Conservation (phyloP, 2,797 vertebrate species). For the Periophthalmus magnuspinnatus region DNA sequence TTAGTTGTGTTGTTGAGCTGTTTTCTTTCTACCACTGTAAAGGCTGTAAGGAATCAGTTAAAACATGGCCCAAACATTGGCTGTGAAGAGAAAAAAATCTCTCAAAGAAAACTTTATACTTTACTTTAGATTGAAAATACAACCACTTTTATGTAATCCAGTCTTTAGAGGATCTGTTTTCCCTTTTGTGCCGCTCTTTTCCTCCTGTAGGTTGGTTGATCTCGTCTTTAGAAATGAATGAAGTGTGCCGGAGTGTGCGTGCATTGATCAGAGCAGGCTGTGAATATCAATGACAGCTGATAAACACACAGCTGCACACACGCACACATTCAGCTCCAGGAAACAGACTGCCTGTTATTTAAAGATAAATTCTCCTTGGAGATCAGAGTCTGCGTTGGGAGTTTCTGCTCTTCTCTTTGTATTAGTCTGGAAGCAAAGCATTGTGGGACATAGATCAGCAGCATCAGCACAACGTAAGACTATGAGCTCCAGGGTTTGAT, state of each 20-base stretch:
- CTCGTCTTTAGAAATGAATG: constrained; percentile 68
- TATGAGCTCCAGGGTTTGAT: constrained; percentile 1
- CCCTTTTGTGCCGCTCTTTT: background rate
- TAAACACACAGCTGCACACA: constrained; percentile 55
- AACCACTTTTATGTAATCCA: background rate
- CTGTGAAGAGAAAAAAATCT: too few relatives aligned
- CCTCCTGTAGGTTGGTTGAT: constrained; percentile 60
- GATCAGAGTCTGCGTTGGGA: constrained; percentile 15
- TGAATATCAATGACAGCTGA: constrained; percentile 72
- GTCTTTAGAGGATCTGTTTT: constrained; percentile 7
- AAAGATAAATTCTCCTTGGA: constrained; percentile 32
- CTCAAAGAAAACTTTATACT: too few relatives aligned
- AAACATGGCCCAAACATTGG: background rate
- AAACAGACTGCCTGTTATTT: constrained; percentile 30
- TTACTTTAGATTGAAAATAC: too few relatives aligned
- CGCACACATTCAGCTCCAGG: constrained; percentile 25
- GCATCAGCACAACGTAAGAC: constrained; percentile 22
- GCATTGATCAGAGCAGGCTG: constrained; percentile 69
- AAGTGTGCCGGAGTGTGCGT: constrained; percentile 59
- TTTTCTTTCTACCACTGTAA: too few relatives aligned
- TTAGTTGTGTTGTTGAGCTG: too few relatives aligned
- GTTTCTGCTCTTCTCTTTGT: constrained; percentile 12
- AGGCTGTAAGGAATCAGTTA: background rate
- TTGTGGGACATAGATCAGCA: constrained; percentile 22
- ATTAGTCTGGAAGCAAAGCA: constrained; percentile 7